Conservation (phyloP, 2,888 invertebrate species). For the Amphipoea oculea region DNA sequence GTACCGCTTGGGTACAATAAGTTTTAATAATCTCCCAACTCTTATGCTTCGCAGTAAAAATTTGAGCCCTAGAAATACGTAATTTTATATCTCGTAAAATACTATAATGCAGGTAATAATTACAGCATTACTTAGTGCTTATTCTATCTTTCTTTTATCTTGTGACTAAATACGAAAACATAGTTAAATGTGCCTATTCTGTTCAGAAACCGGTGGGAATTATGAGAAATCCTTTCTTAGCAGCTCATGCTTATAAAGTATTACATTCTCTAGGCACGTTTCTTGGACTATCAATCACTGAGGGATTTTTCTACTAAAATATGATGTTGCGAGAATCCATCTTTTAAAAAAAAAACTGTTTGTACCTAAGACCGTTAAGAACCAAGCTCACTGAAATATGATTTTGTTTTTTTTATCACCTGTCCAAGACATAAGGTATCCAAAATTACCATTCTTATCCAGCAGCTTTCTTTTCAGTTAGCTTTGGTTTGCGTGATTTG, state of each 20-base stretch:
- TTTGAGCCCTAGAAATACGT: constrained; percentile 7
- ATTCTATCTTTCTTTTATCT: background rate
- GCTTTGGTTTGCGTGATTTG: background rate
- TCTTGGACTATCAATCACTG: constrained; percentile 36
- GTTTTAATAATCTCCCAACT: constrained; percentile 26
- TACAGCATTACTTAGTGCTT: background rate
- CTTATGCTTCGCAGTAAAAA: constrained; percentile 16
- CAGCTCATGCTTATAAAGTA: background rate
- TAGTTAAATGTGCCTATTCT: background rate
- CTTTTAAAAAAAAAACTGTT: constrained; percentile 1
- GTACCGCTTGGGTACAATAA: constrained; percentile 8
- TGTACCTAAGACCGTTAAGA: background rate
- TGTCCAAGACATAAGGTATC: background rate
- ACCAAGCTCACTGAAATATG: background rate
- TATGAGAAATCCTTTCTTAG: constrained; percentile 30
- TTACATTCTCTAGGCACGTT: constrained; percentile 31
- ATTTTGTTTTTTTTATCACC: background rate
- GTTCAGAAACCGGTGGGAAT: constrained; percentile 5
- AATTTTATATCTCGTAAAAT: constrained; percentile 20
- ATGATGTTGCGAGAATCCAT: constrained; percentile 5
- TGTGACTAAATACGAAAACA: background rate
- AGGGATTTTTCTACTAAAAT: constrained; percentile 16
- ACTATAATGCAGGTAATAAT: constrained; percentile 5
- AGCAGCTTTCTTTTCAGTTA: background rate
- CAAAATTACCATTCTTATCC: background rate